Evolutionary conservation across 1,140 invertebrate genomes (phyloP).

Genomic region (Anastrepha obliqua): DNA sequence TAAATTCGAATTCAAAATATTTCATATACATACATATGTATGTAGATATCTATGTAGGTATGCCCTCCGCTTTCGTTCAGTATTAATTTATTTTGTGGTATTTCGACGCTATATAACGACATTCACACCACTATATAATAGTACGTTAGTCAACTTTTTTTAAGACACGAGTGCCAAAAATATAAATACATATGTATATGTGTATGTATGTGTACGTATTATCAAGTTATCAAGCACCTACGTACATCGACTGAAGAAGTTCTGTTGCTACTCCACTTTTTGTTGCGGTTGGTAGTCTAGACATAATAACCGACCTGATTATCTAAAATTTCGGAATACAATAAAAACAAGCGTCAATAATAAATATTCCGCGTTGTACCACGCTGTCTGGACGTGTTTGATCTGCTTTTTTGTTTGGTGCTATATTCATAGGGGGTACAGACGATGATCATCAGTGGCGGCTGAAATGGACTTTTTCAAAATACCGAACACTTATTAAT

Average conservation of each 20-base stretch:
- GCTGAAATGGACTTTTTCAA: not conserved
- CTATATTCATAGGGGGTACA: not conserved
- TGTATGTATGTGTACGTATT: not conserved
- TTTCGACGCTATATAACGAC: too few relatives aligned
- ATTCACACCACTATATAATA: too few relatives aligned
- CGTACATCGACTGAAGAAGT: not conserved
- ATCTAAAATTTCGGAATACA: slow-evolving; percentile 40
- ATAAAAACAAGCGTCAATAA: slow-evolving; percentile 21
- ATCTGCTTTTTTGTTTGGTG: not conserved
- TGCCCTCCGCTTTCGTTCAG: too few relatives aligned
- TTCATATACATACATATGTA: too few relatives aligned
- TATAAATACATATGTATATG: not conserved
- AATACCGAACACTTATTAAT: not conserved
- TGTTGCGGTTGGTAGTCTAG: slow-evolving; percentile 8
- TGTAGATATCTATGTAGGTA: too few relatives aligned
- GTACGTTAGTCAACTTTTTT: not conserved
- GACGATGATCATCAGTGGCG: not conserved
- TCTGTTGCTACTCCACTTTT: not conserved
- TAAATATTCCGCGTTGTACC: slow-evolving; percentile 17
- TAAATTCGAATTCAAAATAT: too few relatives aligned
- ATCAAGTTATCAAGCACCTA: slow-evolving; percentile 23
- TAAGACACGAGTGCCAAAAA: not conserved
- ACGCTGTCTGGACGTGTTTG: slow-evolving; percentile 33
- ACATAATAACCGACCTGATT: slow-evolving; percentile 5
- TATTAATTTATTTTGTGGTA: too few relatives aligned